Base-by-base conservation (phyloP, 2,888 invertebrate genomes). In the Rosalia funebris region DNA sequence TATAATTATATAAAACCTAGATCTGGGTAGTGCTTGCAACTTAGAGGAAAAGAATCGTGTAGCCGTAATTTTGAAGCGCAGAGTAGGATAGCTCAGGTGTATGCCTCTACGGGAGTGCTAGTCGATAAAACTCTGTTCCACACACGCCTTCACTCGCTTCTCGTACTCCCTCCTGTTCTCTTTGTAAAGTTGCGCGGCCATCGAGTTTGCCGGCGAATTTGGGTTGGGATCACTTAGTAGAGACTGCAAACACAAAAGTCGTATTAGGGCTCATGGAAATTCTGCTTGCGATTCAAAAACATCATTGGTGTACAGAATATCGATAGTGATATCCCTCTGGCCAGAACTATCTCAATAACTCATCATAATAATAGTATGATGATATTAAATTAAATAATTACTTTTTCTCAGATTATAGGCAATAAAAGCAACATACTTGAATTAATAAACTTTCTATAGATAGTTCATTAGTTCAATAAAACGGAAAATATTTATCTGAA, bases 151-250 rank as follows among this genome's bases (percentile, higher is more conserved):
- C 80, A 99, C 98, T 87, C 96, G 90, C 86, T 98, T 98, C 87
- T 98, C 98, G 83, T 99, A 99, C 86, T 98, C 98, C 79, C 98
- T 89, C 78, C 97, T 90, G 83, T 98, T 98, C 85, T 98, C 98
- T 87, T 98, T 97, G 86, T 98, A 99, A 79, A 99, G 89, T 85
- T 98, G 98, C 73, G 98, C 98, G 79, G 98, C 98, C 89, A 96
- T 93, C 75, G 96, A 97, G 84, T 99, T 99, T 75, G 98, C 98
- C 78, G 98, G 98, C 74, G 97, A 98, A 86, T 98, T 98, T 72
- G 98, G 98, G 85, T 99, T 99, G 67, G 98, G 98, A 86, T 99
- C 98, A 89, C 98, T 98, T 84, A 99, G 88, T 85, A 99, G 88
- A 79, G 98, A 98, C 96, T 98, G 90, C 79, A 91, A 90, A 75